Evolutionary conservation across 2,797 vertebrate genomes (phyloP).

Genomic region (Pseudotriccus pelzelni): DNA sequence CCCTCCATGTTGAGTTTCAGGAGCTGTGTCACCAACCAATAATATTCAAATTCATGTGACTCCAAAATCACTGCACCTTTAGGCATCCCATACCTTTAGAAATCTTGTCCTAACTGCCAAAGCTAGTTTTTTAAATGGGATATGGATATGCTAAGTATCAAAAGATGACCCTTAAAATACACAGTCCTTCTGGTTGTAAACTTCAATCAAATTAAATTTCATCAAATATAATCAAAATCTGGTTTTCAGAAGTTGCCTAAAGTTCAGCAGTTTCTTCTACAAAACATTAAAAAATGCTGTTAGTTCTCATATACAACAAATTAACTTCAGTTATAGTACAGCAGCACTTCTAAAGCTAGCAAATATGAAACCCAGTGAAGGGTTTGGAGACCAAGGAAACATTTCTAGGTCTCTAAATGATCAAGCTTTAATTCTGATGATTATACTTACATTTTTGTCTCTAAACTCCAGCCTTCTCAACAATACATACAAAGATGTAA

Average conservation of each 20-base stretch:
- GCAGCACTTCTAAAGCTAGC: background rate
- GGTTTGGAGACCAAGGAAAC: background rate
- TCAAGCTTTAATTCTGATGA: background rate
- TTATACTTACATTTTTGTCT: background rate
- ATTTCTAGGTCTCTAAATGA: background rate
- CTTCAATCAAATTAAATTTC: background rate
- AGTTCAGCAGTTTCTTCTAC: background rate
- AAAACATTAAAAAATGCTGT: background rate
- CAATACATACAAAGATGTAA: background rate
- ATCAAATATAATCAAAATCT: background rate
- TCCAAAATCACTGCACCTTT: background rate
- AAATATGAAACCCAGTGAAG: background rate
- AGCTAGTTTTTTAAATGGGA: background rate
- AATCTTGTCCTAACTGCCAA: background rate
- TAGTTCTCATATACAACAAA: background rate
- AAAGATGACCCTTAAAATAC: background rate
- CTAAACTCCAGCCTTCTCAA: background rate
- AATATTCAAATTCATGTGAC: background rate
- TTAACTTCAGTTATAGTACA: background rate
- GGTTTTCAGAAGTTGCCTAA: background rate
- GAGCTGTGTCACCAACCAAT: background rate
- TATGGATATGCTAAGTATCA: background rate
- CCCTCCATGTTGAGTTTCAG: fast-evolving
- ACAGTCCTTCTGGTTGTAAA: background rate
- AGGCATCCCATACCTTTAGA: background rate